Base-by-base conservation (phyloP, 2,113 vertebrate species). In the Menidia beryllina region DNA sequence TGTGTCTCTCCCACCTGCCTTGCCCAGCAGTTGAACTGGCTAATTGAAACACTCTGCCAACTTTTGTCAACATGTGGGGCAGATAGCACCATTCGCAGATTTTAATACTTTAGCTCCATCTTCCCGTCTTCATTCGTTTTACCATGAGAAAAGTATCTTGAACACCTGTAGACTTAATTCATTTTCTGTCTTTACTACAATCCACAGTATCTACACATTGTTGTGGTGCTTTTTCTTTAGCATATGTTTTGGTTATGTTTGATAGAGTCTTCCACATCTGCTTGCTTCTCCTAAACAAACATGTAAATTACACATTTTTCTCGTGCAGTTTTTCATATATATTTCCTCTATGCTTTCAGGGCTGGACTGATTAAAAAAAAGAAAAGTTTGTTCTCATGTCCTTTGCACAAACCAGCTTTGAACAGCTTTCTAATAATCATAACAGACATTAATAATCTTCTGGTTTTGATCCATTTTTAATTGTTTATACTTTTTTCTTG, bases 41-140 rank as follows among this genome's bases (percentile, higher is more conserved):
- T 81, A 81, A 85, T 79, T 54, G 43, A 73, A 80, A 77, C 43
- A 19, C 4, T n/a, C 27, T 69, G 30, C 64, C 34, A 56, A 59
- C 59, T 49, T 65, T 56, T 72, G 30, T 67, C 82, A 47, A 79
- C 55, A 79, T 62, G 13, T 65, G 72, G 45, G 10, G 75, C 30
- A 30, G 27, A 25, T 67, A 64, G 69, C 66, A 52, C 52, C 15
- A 34, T 69, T 76, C 75, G 19, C 48, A 79, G 50, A 66, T 72
- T 48, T 62, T n/a, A n/a, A n/a, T n/a, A n/a, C n/a, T n/a, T n/a
- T n/a, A n/a, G n/a, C n/a, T n/a, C n/a, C n/a, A n/a, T n/a, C n/a
- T n/a, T n/a, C n/a, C n/a, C n/a, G n/a, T n/a, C n/a, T n/a, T 51
- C 67, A 47, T 50, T 30, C 15, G 67, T 69, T 66, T 39, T 49